Evolutionary conservation across 2,113 vertebrate genomes (phyloP).

Genomic region (Dascyllus trimaculatus): DNA sequence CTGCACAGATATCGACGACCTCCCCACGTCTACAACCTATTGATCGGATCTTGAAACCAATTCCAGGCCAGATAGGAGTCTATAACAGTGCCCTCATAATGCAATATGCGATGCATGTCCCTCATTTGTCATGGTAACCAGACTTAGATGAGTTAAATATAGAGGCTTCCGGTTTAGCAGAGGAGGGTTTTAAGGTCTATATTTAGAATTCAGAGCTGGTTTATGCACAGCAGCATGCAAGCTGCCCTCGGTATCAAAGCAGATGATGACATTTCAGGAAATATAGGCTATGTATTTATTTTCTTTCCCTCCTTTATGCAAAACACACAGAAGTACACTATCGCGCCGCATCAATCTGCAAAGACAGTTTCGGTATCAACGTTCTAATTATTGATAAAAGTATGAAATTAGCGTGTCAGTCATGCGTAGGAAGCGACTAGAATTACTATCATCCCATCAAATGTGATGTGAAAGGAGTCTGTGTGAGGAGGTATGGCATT

Average conservation of each 20-base stretch:
- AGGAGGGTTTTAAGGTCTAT: conserved; percentile 78
- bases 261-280: conserved; percentile 44
- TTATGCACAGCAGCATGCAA: conserved; percentile 55
- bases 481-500: neutral
- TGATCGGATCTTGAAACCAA: conserved; percentile 69
- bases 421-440: neutral
- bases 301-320: neutral
- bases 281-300: neutral
- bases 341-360: conserved; percentile 13
- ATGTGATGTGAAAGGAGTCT: conserved; percentile 24
- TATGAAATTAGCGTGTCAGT: conserved; percentile 37
- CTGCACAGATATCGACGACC: conserved; percentile 61
- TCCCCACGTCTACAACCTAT: conserved; percentile 56
- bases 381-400: conserved; percentile 32
- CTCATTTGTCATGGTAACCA: conserved; percentile 80
- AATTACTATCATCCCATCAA: conserved; percentile 30
- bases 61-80: conserved; percentile 68
- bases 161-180: conserved; percentile 75
- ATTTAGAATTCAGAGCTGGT: conserved; percentile 75
- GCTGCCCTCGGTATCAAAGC: conserved; percentile 50
- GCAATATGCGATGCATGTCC: conserved; percentile 75
- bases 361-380: conserved; percentile 11
- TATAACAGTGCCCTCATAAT: conserved; percentile 69
- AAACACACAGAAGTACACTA: conserved; percentile 9
- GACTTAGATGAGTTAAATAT: conserved; percentile 82